Evolutionary conservation across 1,140 invertebrate genomes (phyloP), one percentile per base, ranked within the genome.

Genomic region (Neodiprion fabricii): DNA sequence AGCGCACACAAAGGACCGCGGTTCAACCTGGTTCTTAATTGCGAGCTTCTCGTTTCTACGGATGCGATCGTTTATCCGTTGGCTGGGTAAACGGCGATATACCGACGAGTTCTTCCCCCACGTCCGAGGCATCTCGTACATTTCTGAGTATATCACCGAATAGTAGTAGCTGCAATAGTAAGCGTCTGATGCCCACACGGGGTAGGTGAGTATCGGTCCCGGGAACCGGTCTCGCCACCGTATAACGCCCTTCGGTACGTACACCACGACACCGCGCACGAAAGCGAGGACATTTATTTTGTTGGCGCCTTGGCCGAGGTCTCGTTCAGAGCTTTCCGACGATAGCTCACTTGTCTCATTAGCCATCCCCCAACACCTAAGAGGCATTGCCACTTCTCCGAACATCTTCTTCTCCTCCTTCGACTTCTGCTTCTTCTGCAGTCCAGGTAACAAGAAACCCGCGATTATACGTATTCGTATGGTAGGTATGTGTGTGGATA

Each of bases 351-450:
- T 61, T 61, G 53, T 61, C 53, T 61, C 53, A 61, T 61, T 61
- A 61, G 53, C 53, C n/a, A 61, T 61, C 53, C 53, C 53, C 53
- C 53, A 40, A 40, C 53, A 17, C 11, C 5, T 61, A 61, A 14
- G n/a, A 47, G 71, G 69, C 71, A 74, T 74, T 69, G 73, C 70
- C 71, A 70, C 71, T 75, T 71, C 69, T 74, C 65, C 69, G 53
- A 68, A 72, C 71, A 21, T 71, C 70, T 71, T 71, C 70, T 71
- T 71, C 40, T 40, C 9, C 70, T 71, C 47, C 70, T 71, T 75
- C 74, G 72, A 14, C 48, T 10, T 40, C 72, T 50, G 53, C 76
- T 73, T 47, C 49, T 12, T 73, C 69, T n/a, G 73, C 70, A 61
- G 11, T 61, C 53, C 28, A 40, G 28, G 28, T 40, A 40, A 40